Base-by-base conservation (phyloP, 2,888 invertebrate genomes). In the Nasonovia ribisnigri region DNA sequence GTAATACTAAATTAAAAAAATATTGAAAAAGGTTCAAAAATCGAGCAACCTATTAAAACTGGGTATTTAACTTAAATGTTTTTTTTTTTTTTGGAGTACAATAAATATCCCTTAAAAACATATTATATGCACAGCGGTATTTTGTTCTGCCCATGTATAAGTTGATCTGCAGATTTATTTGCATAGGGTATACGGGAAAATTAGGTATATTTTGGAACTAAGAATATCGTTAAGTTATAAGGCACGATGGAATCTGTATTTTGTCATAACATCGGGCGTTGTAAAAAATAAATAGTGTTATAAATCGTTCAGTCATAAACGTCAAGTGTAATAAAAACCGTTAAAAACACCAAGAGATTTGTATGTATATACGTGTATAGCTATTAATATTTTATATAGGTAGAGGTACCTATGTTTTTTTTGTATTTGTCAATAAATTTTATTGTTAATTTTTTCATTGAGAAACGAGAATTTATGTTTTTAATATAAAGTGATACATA, bases 301-400 rank as follows among this genome's bases (percentile, higher is more conserved):
- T 90, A 90, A 90, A 93, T 90, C 46, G 36, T 60, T 57, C 60
- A 26, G 46, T 84, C 57, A 29, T 93, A 93, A 93, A 93, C 13
- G 48, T 89, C 89, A 89, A 54, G 36, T 57, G 57, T 46, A 93
- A 93, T 84, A 84, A 84, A 90, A 93, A 84, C 60, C 46, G 5
- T 93, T 84, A 67, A 93, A 84, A 89, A 43, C 42, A 5, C 42
- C 20, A 29, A 54, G n/a, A 88, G 57, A 51, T 42, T 36, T 24
- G 20, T n/a, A 20, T 87, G 24, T 1, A 89, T 8, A 36, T 4
- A 67, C 1, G 5, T 24, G 43, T 43, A 3, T 51, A 48, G 36
- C 2, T 89, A 89, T 43, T 57, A 60, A 26, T 29, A 57, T 46
- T 77, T 77, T 5, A 57, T 54, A 36, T n/a, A 26, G 8, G 46